phyloP scores from a whole-genome alignment of 2,888 invertebrate genomes.

The Onchidella celtica region DNA sequence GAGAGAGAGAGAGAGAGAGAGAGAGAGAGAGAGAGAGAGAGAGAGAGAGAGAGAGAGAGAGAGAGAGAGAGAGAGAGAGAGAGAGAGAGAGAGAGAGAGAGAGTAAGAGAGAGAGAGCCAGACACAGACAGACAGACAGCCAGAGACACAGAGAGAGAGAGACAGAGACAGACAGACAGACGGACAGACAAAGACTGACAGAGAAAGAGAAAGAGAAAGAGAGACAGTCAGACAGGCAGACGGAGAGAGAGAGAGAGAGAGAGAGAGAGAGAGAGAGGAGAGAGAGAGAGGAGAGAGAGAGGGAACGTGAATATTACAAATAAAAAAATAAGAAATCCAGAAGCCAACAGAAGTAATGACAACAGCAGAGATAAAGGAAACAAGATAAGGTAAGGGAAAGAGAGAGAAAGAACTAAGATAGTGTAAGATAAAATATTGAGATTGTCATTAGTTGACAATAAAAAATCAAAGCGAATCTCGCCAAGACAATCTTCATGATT shows the following conservation, averaged over 20 bases:
- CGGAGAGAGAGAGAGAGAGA: not conserved
- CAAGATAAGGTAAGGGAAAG: no score
- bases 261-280: not conserved
- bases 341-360: no score
- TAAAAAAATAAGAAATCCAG: no score
- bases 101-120: constrained; percentile 1
- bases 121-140: constrained; percentile 30
- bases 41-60: not conserved
- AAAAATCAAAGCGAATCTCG: no score
- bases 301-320: no score
- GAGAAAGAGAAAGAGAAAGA: constrained; percentile 8
- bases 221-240: not conserved
- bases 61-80: constrained; percentile 23
- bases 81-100: constrained; percentile 18
- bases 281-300: not conserved
- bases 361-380: no score
- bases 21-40: not conserved
- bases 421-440: no score
- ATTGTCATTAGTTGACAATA: no score
- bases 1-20: not conserved
- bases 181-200: not conserved
- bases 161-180: constrained; percentile 2
- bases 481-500: no score
- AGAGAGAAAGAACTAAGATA: no score
- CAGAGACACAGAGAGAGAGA: constrained; percentile 19